Evolutionary conservation across 1,140 invertebrate genomes (phyloP).

Genomic region (Charaxes varanes): DNA sequence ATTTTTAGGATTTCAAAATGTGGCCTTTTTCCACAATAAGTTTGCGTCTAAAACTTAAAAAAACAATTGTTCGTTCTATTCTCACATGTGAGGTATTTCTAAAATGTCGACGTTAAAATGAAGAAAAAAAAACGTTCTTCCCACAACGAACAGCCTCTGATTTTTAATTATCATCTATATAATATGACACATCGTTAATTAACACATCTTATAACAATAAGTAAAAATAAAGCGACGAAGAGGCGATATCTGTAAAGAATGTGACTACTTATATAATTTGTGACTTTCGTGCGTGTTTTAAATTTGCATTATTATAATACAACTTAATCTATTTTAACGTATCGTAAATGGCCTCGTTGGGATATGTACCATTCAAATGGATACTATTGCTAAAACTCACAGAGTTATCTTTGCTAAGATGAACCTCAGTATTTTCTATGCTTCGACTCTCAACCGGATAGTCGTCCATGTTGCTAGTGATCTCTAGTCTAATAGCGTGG

Average conservation of each 20-base stretch:
- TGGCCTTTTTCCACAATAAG: too few relatives aligned
- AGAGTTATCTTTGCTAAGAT: slow-evolving; percentile 57
- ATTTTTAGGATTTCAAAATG: too few relatives aligned
- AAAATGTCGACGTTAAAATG: not conserved
- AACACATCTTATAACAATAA: slow-evolving; percentile 8
- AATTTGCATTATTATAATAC: slow-evolving; percentile 25
- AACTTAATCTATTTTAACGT: slow-evolving; percentile 61
- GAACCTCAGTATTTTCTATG: slow-evolving; percentile 47
- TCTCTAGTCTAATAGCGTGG: slow-evolving; percentile 65
- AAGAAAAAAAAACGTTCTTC: not conserved
- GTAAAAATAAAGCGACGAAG: slow-evolving; percentile 7
- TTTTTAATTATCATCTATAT: slow-evolving; percentile 2
- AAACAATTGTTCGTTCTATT: too few relatives aligned
- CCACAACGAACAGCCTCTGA: slow-evolving; percentile 5
- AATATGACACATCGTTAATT: slow-evolving; percentile 15
- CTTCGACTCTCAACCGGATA: slow-evolving; percentile 49
- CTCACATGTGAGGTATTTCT: not conserved
- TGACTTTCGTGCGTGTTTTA: slow-evolving; percentile 18
- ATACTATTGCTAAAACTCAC: slow-evolving; percentile 71
- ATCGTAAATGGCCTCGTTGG: slow-evolving; percentile 71
- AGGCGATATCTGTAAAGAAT: slow-evolving; percentile 15
- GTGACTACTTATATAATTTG: slow-evolving; percentile 16
- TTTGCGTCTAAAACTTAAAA: too few relatives aligned
- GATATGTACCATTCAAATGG: slow-evolving; percentile 72
- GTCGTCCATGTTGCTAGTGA: slow-evolving; percentile 63